Evolutionary conservation across 2,888 invertebrate genomes (phyloP), one percentile per base, ranked within the genome.

Genomic region (Hirtodrosophila histrioides): DNA sequence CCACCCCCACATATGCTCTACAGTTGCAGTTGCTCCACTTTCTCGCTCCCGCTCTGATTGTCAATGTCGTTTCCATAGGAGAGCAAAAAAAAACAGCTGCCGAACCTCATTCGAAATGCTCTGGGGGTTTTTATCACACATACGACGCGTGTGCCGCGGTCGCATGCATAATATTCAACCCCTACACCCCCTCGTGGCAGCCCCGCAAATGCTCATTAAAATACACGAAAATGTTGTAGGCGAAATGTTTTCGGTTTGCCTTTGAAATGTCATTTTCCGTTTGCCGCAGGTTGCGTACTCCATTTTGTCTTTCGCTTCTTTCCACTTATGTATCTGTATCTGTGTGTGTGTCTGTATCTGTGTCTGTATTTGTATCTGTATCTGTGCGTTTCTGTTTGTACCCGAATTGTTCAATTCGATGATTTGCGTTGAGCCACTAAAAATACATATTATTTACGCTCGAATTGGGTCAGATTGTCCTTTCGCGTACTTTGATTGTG

Each of bases 201-300:
- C 50, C 66, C 36, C 40, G 54, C 69, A 76, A 83, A 71, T 78
- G 78, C 80, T 82, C 80, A 86, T 84, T 82, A 78, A 82, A 84
- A 84, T 69, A 74, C 74, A 63, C 61, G 56, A 64, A 77, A 81
- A 82, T 82, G 69, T 77, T 81, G 74, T 71, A 69, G 79, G 65
- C 70, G 69, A 63, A 78, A 85, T 83, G 70, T 70, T 69, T 65
- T 76, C 40, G 74, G 79, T 70, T 75, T 73, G 70, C 66, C 69
- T 81, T 81, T 74, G 78, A 71, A 83, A 75, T 84, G 84, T 41
- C 72, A 72, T 70, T 83, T 78, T 64, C 40, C 45, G 24, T 23
- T 23, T 37, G 69, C 71, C 68, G 53, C 63, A 55, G 64, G 66
- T 46, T 36, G 53, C 44, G 35, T 51, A 9, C 12, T 39, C 41